Percentiles rank a stretch among this genome's conserved stretches.
Conservation (phyloP, 2,797 vertebrate species). For the Macropus fuliginosus region DNA sequence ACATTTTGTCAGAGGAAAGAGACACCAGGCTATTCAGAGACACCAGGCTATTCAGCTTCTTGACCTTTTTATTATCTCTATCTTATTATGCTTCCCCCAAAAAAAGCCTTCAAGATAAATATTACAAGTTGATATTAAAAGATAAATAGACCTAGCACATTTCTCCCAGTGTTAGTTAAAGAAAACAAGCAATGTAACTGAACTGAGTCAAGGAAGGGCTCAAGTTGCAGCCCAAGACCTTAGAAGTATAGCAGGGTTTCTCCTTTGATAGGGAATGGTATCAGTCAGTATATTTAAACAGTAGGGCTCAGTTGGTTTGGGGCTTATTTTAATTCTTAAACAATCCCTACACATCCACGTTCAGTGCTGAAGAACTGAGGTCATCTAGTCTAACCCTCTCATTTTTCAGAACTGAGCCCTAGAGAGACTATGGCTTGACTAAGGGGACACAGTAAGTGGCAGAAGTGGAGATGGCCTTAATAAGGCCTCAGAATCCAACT, state of each 20-base stretch:
- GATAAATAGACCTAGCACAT: neutral
- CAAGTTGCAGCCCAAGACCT: neutral
- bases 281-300: neutral
- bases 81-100: conserved; percentile 35
- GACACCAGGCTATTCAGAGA: neutral
- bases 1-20: conserved; percentile 47
- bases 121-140: conserved; percentile 45
- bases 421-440: neutral
- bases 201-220: neutral
- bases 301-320: neutral
- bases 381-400: neutral
- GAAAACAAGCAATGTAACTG: neutral
- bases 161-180: neutral
- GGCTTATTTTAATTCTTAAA: neutral
- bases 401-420: neutral
- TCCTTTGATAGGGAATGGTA: neutral
- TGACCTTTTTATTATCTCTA: conserved; percentile 19
- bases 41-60: conserved; percentile 14
- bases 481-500: neutral
- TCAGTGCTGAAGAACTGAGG: neutral
- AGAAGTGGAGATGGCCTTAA: neutral
- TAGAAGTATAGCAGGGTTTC: neutral
- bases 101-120: conserved; percentile 49
- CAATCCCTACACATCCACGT: neutral
- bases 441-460: neutral